Evolutionary conservation across 2,797 vertebrate species (phyloP), one percentile per base, ranked within the genome.

Genomic region (Falco cherrug): DNA sequence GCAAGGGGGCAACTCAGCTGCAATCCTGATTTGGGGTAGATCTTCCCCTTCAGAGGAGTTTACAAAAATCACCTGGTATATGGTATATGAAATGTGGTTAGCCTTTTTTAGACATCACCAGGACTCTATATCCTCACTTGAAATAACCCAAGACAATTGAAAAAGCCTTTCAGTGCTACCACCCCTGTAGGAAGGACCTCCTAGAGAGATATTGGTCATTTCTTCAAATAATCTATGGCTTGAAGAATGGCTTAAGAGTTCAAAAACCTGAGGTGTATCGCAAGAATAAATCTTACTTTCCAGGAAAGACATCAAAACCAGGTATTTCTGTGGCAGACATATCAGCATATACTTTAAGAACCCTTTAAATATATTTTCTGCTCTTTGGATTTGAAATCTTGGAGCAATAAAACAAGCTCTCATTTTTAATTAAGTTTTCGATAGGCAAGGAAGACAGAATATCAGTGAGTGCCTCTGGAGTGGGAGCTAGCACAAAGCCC

Each of bases 261-360:
- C 71, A 85, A 75, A 89, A 90, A 74, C 77, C 75, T 47, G 63
- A 90, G 10, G 39, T 26, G 31, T 69, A 90, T 13, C 11, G 1
- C 31, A 88, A 35, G 63, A 94, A 88, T 61, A 47, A 89, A 84
- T 92, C 94, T 84, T 71, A 75, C 29, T 89, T 84, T 88, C 47
- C 79, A 90, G 69, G 51, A 57, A 65, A 91, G 76, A 60, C 76
- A 93, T 91, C 89, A 94, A 96, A 95, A 19, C 28, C 86, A 95
- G 90, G 82, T 5, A 39, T 82, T 90, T 91, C 74, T 91, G 70
- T 60, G 20, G 77, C 45, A 93, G 63, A 79, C 51, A 59, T 53
- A 79, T 14, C 59, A 93, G 63, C 22, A 81, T 67, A 90, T 84
- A 51, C 67, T 91, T 65, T 88, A 43, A 59, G 73, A 93, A 86